Evolutionary conservation across 1,140 invertebrate genomes (phyloP), one percentile per base, ranked within the genome.

Genomic region (Neuroterus valhalla): DNA sequence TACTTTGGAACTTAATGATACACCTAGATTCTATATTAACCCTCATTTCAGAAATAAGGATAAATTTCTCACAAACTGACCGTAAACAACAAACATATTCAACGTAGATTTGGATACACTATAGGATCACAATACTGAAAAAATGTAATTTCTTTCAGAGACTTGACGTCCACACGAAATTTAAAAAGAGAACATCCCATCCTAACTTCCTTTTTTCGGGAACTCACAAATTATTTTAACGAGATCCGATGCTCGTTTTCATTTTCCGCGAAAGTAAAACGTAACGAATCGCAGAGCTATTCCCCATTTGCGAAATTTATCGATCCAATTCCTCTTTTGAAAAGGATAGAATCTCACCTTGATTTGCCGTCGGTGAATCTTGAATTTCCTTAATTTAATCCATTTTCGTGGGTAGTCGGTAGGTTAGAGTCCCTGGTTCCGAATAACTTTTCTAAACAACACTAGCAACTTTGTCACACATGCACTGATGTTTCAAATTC

Each of bases 321-420:
- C n/a, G 46, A 48, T 19, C 17, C 46, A 48, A n/a, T 48, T 19
- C 17, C 17, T n/a, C 46, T n/a, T 48, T 48, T 48, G 46, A 48
- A 48, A 17, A 17, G 6, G n/a, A 48, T 3, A 52, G 44, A 17
- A 4, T 23, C 70, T 45, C 52, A 71, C 70, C 70, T 71, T 43
- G 38, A 62, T 62, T 26, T 44, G 23, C 10, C 19, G 52, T 55
- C 21, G 14, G 19, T 26, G 12, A 26, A 26, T 52, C 2, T 11
- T 11, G 21, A 14, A 62, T 26, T 14, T 14, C 15, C 55, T 62
- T 23, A 23, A 62, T 66, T 72, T 72, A 72, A 72, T 72, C 70
- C 70, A 66, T 72, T 55, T 45, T 71, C 50, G 23, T 62, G 8
- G 14, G 12, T 14, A 62, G 26, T 38, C 55, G 5, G n/a, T 62